Conservation (phyloP, 2,113 vertebrate genomes). For the Anser cygnoides region DNA sequence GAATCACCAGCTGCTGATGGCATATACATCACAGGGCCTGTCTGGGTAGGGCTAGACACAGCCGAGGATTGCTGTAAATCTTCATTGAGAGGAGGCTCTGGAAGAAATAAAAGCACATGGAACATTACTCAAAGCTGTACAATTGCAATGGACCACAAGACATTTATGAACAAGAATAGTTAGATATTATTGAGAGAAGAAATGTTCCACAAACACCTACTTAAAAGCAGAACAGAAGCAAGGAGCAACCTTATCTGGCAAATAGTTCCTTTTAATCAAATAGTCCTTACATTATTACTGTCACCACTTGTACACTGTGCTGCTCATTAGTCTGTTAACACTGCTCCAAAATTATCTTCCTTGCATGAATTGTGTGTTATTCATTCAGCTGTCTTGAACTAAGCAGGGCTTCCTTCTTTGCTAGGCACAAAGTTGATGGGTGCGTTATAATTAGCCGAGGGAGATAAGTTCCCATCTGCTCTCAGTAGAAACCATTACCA, state of each 20-base stretch:
- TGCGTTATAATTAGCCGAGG: slow-evolving; percentile 8
- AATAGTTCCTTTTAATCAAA: not conserved
- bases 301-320: not conserved
- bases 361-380: not conserved
- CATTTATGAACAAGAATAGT: not conserved
- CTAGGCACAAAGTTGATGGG: slow-evolving; percentile 6
- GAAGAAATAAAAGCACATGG: slow-evolving; percentile 6
- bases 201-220: not conserved
- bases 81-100: slow-evolving; percentile 84
- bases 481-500: not conserved
- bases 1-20: slow-evolving; percentile 80
- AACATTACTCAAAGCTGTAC: not conserved
- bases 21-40: slow-evolving; percentile 81
- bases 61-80: slow-evolving; percentile 84
- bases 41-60: slow-evolving; percentile 86
- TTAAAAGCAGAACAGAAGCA: not conserved
- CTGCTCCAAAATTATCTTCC: slow-evolving; percentile 29
- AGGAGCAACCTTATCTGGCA: not conserved
- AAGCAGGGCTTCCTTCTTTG: not conserved
- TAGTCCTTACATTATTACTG: not conserved
- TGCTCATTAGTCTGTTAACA: not conserved
- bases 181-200: not conserved
- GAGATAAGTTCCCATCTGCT: not conserved
- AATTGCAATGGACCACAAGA: not conserved
- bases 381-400: slow-evolving; percentile 29